Evolutionary conservation across 2,797 vertebrate genomes (phyloP).

Genomic region (Malacoctenus gilli): DNA sequence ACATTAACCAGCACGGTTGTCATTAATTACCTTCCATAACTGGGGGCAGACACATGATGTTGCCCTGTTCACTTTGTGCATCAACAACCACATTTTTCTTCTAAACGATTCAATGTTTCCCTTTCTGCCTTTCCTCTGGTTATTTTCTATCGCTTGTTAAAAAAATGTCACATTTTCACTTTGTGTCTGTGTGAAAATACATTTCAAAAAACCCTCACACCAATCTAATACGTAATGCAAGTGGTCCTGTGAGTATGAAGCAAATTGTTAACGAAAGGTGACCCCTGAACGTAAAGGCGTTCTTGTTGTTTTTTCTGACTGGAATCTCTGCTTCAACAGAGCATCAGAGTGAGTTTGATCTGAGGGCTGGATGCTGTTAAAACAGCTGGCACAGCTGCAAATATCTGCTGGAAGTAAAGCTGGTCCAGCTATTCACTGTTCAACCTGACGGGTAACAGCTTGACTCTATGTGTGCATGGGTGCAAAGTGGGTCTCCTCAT

Average conservation of each 20-base stretch:
- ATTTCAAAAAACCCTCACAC: too few relatives aligned
- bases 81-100: slow-evolving; percentile 10
- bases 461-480: neutral
- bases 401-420: too few relatives aligned
- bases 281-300: slow-evolving; percentile 29
- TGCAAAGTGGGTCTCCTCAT: neutral
- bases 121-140: too few relatives aligned
- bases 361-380: slow-evolving; percentile 28
- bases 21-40: slow-evolving; percentile 43
- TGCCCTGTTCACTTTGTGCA: slow-evolving; percentile 23
- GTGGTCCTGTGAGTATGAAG: too few relatives aligned
- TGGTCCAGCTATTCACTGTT: too few relatives aligned
- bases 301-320: slow-evolving; percentile 51
- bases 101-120: slow-evolving; percentile 7
- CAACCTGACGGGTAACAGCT: slow-evolving; percentile 6
- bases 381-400: slow-evolving; percentile 26
- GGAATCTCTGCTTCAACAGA: slow-evolving; percentile 32
- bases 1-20: slow-evolving; percentile 39
- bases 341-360: slow-evolving; percentile 42
- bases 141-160: too few relatives aligned
- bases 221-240: too few relatives aligned
- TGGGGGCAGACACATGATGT: slow-evolving; percentile 25
- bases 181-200: slow-evolving; percentile 12
- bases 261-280: too few relatives aligned
- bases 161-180: slow-evolving; percentile 9